Conservation (phyloP, 2,113 vertebrate species). For the Brachirus orientalis region DNA sequence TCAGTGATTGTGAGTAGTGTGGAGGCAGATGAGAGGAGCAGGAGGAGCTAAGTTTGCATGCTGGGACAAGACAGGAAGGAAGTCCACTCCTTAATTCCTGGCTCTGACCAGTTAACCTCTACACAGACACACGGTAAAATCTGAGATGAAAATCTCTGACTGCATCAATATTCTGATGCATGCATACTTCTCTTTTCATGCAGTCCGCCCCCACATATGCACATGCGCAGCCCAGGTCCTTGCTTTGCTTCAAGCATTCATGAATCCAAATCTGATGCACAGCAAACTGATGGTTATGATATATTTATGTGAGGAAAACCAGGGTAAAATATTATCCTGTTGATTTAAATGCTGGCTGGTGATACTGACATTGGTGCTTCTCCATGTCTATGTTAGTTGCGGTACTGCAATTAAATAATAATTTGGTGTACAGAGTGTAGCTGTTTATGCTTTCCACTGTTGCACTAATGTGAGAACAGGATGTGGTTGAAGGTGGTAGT, state of each 20-base stretch:
- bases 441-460: slow-evolving; percentile 24
- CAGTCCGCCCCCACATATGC: slow-evolving; percentile 28
- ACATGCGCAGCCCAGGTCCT: slow-evolving; percentile 3
- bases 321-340: neutral
- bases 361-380: neutral
- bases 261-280: slow-evolving; percentile 7
- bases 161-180: slow-evolving; percentile 6
- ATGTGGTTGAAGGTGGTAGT: slow-evolving; percentile 49
- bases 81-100: slow-evolving; percentile 56
- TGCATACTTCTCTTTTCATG: slow-evolving; percentile 3
- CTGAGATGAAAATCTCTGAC: neutral
- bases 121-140: slow-evolving; percentile 1
- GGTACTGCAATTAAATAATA: slow-evolving; percentile 18
- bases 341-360: neutral
- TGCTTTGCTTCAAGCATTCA: slow-evolving; percentile 18
- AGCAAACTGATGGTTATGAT: slow-evolving; percentile 1
- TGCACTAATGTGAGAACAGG: slow-evolving; percentile 54
- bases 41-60: slow-evolving; percentile 7
- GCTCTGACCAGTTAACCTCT: slow-evolving; percentile 6
- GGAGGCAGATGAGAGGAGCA: slow-evolving; percentile 26
- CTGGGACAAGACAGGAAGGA: slow-evolving; percentile 60
- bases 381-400: neutral
- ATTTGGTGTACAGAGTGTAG: slow-evolving; percentile 11
- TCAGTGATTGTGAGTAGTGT: neutral
- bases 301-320: neutral